Conservation (phyloP, 1,140 invertebrate species). For the Calycopis cecrops region DNA sequence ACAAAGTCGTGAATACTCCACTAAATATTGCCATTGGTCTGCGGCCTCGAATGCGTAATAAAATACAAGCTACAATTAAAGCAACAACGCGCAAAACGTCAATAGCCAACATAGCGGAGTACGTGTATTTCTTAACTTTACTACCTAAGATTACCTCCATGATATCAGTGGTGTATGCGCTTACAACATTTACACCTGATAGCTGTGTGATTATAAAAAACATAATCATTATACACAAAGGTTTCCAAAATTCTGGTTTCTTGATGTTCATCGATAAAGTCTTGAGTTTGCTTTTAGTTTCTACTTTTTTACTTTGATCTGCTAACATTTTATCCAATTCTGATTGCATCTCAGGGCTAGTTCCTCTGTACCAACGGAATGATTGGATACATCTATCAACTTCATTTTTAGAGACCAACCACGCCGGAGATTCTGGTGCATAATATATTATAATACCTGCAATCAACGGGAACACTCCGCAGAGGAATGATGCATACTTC, state of each 20-base stretch:
- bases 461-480: constrained; percentile 70
- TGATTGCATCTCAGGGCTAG: constrained; percentile 52
- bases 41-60: constrained; percentile 76
- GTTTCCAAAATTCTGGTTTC: constrained; percentile 76
- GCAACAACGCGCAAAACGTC: constrained; percentile 81
- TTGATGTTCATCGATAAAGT: constrained; percentile 52
- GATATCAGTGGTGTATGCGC: constrained; percentile 82
- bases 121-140: constrained; percentile 73
- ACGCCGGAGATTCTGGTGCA: constrained; percentile 84
- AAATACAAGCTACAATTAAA: constrained; percentile 74
- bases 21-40: constrained; percentile 77
- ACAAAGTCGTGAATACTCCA: constrained; percentile 71
- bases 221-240: constrained; percentile 75
- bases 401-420: constrained; percentile 77
- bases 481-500: constrained; percentile 75
- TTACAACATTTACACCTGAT: constrained; percentile 81
- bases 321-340: constrained; percentile 72
- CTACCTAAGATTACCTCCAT: constrained; percentile 73
- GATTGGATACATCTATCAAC: constrained; percentile 69
- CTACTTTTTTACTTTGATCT: constrained; percentile 51
- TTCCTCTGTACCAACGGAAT: constrained; percentile 75
- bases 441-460: constrained; percentile 70
- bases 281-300: constrained; percentile 44
- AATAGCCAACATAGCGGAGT: constrained; percentile 79
- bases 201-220: constrained; percentile 79